phyloP scores from a whole-genome alignment of 1,140 invertebrate species.

The Penaeus vannamei region DNA sequence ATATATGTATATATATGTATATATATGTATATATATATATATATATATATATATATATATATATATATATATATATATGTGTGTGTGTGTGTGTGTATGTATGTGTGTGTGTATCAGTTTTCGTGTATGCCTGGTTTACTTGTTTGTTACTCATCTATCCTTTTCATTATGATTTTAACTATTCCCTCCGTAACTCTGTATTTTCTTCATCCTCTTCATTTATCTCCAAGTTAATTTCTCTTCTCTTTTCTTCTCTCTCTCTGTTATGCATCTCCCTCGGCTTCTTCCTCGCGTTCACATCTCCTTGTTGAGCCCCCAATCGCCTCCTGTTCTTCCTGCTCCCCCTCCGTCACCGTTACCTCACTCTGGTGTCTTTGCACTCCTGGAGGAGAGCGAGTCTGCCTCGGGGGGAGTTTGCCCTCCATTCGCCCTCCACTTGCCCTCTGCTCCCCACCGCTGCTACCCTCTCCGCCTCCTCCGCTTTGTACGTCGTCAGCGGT shows the following conservation, averaged over 20 bases:
- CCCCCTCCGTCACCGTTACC: conserved; percentile 58
- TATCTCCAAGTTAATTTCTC: not conserved
- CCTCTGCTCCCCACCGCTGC: conserved; percentile 42
- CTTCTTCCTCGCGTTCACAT: not conserved
- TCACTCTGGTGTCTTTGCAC: conserved; percentile 61
- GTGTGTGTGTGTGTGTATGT: too few species aligned
- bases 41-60: too few species aligned
- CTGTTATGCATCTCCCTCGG: not conserved
- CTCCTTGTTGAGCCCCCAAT: not conserved
- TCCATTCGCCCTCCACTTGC: conserved; percentile 53
- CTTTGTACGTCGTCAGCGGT: conserved; percentile 41
- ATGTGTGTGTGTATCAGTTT: too few species aligned
- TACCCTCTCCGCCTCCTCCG: conserved; percentile 5
- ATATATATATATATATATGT: too few species aligned
- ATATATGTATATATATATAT: too few species aligned
- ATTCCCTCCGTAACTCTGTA: not conserved
- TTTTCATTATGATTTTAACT: too few species aligned
- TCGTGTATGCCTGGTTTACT: too few species aligned
- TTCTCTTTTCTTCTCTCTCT: not conserved
- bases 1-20: too few species aligned
- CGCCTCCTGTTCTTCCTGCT: not conserved
- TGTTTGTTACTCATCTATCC: too few species aligned
- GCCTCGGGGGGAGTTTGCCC: conserved; percentile 41
- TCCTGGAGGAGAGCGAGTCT: conserved; percentile 11
- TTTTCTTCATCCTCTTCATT: not conserved